Base-by-base conservation (phyloP, 2,888 invertebrate species). In the Microdon myrmicae region DNA sequence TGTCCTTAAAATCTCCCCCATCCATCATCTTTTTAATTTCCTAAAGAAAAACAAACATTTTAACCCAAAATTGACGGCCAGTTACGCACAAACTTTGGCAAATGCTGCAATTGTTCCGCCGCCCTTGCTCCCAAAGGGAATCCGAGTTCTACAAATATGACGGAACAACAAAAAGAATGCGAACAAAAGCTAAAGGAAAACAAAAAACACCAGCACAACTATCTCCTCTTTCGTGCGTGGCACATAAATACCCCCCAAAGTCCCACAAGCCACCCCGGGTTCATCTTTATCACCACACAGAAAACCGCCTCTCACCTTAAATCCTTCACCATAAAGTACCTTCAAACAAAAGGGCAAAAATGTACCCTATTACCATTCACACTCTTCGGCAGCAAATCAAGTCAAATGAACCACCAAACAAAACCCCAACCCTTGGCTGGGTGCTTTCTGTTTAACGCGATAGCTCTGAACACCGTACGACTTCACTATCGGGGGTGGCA, bases 351-450 rank as follows among this genome's bases (percentile, higher is more conserved):
- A 58, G 64, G 58, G 47, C 64, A 34, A 58, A 64, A 64, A 53
- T 25, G 45, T 38, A 35, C 55, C 39, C 51, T 29, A 45, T 56
- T 51, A 64, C 64, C 58, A 64, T 64, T 64, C 51, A 53, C 64
- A 64, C 64, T 64, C 58, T 47, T 26, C 58, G 58, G 51, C 41
- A 58, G 51, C 64, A 64, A 64, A 64, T 64, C 56, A 64, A 64
- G 64, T 64, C 64, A 64, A 64, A 64, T 64, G 58, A 64, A 64
- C 64, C 64, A 44, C 22, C 28, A 22, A 25, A 28, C 35, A 14
- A 22, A 54, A 17, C 31, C 32, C 25, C 32, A 14, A 25, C 25
- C 37, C 17, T 31, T 4, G 5, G 13, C 35, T 17, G n/a, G 12
- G 17, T 14, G 13, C n/a, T 13, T 16, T 17, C 23, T 23, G 26